Percentiles rank a stretch among this genome's conserved stretches.
phyloP scores from a whole-genome alignment of 1,140 invertebrate species.

The Coptotermes formosanus region DNA sequence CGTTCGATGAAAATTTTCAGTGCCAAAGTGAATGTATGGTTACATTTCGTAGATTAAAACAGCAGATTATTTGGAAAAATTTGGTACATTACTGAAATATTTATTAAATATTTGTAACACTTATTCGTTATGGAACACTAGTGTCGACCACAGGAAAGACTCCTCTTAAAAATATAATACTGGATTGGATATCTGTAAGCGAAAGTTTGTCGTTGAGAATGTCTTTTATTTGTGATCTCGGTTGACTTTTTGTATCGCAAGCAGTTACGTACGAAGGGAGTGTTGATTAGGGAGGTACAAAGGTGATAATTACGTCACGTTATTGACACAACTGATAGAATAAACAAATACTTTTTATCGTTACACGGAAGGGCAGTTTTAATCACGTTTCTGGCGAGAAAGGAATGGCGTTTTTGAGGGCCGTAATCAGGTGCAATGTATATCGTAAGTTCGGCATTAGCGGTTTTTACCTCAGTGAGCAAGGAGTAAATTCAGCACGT shows the following conservation, averaged over 20 bases:
- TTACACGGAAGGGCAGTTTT: background rate
- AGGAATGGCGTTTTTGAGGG: slow-evolving; percentile 50
- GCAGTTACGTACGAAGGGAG: background rate
- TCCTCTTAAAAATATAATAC: background rate
- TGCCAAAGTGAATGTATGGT: background rate
- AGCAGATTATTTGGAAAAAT: background rate
- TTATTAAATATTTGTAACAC: background rate
- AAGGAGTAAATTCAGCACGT: background rate
- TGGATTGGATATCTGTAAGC: background rate
- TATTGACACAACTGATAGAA: background rate
- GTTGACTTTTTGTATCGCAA: background rate
- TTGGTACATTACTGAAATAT: background rate
- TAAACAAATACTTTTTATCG: background rate
- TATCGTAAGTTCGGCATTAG: slow-evolving; percentile 39
- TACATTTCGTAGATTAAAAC: background rate
- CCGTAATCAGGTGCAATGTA: slow-evolving; percentile 45
- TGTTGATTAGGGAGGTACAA: background rate
- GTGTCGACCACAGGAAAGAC: too few relatives aligned
- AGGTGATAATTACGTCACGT: background rate
- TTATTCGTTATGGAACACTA: too few relatives aligned
- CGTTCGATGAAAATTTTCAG: background rate
- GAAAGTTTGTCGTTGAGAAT: background rate
- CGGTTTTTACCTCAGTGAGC: background rate
- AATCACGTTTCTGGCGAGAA: background rate
- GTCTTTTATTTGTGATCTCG: background rate